Percentiles rank a stretch among this genome's conserved stretches.
Evolutionary conservation across 1,140 invertebrate species (phyloP).

Genomic region (Nilaparvata lugens): DNA sequence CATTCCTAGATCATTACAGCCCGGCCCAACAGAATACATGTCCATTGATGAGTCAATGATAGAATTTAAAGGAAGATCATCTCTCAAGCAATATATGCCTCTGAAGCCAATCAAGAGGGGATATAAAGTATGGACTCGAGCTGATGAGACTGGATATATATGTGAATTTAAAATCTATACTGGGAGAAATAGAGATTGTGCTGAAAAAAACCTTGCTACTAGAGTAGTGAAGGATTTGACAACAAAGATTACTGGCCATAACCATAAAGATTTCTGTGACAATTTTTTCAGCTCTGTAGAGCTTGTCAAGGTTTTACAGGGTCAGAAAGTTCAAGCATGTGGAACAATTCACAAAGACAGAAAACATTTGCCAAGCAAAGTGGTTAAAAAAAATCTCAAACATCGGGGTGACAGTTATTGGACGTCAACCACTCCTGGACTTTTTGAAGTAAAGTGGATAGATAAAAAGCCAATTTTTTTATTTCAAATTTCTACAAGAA

Average conservation of each 20-base stretch:
- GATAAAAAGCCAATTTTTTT: background rate
- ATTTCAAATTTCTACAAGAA: background rate
- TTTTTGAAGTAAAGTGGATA: background rate
- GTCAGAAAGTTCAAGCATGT: background rate
- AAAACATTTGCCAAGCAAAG: background rate
- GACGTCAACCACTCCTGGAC: background rate
- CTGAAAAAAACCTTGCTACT: background rate
- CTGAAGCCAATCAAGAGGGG: constrained; percentile 32
- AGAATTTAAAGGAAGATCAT: constrained; percentile 28
- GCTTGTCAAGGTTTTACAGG: background rate
- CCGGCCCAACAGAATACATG: background rate
- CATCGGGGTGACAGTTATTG: background rate
- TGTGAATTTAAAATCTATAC: constrained; percentile 27
- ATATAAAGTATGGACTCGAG: constrained; percentile 31
- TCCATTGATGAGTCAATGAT: constrained; percentile 13
- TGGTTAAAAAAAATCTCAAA: background rate
- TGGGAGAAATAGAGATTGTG: constrained; percentile 19
- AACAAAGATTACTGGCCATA: background rate
- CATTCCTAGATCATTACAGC: background rate
- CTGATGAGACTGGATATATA: constrained; percentile 25
- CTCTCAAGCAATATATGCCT: constrained; percentile 31
- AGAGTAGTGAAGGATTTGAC: constrained; percentile 2
- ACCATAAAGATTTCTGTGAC: background rate
- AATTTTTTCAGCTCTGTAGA: background rate
- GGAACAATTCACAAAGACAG: background rate